Conservation (phyloP, 1,140 invertebrate genomes). For the Gonioctena quinquepunctata region DNA sequence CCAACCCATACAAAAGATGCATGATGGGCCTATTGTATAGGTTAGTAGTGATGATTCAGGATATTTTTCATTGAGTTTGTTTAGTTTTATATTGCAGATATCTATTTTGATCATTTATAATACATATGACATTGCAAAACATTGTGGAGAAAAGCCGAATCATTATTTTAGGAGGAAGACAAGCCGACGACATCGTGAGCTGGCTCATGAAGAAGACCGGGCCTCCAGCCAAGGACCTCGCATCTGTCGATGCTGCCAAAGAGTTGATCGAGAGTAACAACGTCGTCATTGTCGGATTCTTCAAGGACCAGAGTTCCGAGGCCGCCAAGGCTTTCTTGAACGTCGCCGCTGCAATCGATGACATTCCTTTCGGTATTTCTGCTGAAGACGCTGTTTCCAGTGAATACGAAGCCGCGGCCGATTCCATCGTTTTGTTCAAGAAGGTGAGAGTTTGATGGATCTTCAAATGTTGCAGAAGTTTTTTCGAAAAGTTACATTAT, state of each 20-base stretch:
- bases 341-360: constrained; percentile 81
- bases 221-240: constrained; percentile 79
- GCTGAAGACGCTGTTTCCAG: constrained; percentile 74
- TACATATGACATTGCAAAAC: too few relatives aligned
- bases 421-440: constrained; percentile 83
- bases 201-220: constrained; percentile 98
- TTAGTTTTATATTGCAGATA: too few relatives aligned
- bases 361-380: constrained; percentile 87
- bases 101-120: too few relatives aligned
- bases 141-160: too few relatives aligned
- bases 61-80: too few relatives aligned
- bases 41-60: too few relatives aligned
- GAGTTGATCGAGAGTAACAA: constrained; percentile 79
- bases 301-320: constrained; percentile 79
- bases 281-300: constrained; percentile 92
- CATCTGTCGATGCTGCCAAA: constrained; percentile 81
- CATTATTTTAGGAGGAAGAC: constrained; percentile 81
- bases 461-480: neutral
- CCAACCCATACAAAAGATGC: too few relatives aligned
- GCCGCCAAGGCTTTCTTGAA: constrained; percentile 83
- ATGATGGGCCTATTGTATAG: too few relatives aligned
- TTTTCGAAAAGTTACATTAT: too few relatives aligned
- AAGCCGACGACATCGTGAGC: constrained; percentile 87
- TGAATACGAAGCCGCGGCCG: constrained; percentile 75
- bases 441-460: constrained; percentile 65